Base-by-base conservation (phyloP, 2,797 vertebrate species). In the Hydrophis major region DNA sequence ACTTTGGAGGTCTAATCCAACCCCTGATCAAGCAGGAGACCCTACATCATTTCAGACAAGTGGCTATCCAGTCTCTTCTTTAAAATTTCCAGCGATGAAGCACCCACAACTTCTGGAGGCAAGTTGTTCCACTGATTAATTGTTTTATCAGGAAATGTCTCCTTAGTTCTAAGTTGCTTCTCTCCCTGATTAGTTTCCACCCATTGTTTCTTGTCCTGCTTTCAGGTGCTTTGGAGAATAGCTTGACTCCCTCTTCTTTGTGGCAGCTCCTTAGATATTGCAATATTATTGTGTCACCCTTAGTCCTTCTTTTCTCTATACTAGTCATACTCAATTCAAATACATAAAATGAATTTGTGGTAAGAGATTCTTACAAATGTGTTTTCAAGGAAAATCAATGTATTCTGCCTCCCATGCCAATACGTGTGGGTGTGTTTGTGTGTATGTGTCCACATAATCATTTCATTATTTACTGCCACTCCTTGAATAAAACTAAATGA, bases 401-500 rank as follows among this genome's bases (percentile, higher is more conserved):
- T 74, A 74, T 37, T 18, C 66, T 7, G 66, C 13, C 28, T 18
- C 66, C n/a, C 37, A 22, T 47, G 20, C 37, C 74, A 78, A 42
- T 78, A 22, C 4, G 1, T 83, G 11, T 83, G 3, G 2, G 27
- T n/a, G 4, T 74, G 18, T 78, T 37, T 78, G 37, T 78, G 1
- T 42, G 74, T 11, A 3, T 4, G 1, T 78, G 8, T 12, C 22
- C 78, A 83, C 10, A 94, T 96, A 96, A 96, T 95, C 95, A 94
- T 78, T 88, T 94, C 88, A 94, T 86, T 28, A 78, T 92, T 88
- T 59, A 92, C 87, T 47, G 50, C 50, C 69, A 37, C 88, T 14
- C 6, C 94, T 66, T 91, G 88, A 95, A 57, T 93, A 96, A 96
- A 97, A 96, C 59, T 86, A 13, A 12, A 90, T 4, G 69, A 16